phyloP scores from a whole-genome alignment of 2,888 invertebrate genomes.

The Oxycera nigricornis region DNA sequence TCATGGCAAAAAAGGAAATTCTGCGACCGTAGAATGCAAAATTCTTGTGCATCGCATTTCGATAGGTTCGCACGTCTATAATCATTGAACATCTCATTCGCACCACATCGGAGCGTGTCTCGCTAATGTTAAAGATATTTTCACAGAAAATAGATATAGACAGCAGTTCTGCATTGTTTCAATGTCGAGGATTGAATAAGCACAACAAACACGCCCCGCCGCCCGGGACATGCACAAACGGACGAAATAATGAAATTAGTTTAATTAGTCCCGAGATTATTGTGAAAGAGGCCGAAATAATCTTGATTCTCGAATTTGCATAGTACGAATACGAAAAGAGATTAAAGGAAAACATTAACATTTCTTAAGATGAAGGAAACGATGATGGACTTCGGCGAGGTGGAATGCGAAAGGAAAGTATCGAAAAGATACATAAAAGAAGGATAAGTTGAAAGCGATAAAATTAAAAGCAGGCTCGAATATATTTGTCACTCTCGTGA shows the following conservation, averaged over 20 bases:
- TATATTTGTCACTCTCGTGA: too few relatives aligned
- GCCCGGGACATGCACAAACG: not conserved
- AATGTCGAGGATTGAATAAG: slow-evolving; percentile 4
- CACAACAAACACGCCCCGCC: not conserved
- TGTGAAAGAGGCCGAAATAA: slow-evolving; percentile 2
- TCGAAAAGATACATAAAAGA: too few relatives aligned
- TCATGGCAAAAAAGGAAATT: slow-evolving; percentile 11
- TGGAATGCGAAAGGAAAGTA: too few relatives aligned
- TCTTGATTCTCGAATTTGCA: not conserved
- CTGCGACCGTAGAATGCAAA: slow-evolving; percentile 12
- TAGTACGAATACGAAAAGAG: not conserved
- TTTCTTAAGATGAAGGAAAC: not conserved
- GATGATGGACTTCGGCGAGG: too few relatives aligned
- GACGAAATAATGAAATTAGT: slow-evolving; percentile 11
- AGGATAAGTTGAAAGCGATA: too few relatives aligned
- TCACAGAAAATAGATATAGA: too few relatives aligned
- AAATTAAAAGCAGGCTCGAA: too few relatives aligned
- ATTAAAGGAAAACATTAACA: not conserved
- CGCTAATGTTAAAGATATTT: not conserved
- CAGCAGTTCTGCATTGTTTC: too few relatives aligned
- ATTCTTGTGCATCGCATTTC: too few relatives aligned
- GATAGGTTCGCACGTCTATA: not conserved
- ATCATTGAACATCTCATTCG: not conserved
- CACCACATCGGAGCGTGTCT: not conserved
- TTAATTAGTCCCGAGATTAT: not conserved